Conservation (phyloP, 2,888 invertebrate genomes). For the Phyllotreta cruciferae region DNA sequence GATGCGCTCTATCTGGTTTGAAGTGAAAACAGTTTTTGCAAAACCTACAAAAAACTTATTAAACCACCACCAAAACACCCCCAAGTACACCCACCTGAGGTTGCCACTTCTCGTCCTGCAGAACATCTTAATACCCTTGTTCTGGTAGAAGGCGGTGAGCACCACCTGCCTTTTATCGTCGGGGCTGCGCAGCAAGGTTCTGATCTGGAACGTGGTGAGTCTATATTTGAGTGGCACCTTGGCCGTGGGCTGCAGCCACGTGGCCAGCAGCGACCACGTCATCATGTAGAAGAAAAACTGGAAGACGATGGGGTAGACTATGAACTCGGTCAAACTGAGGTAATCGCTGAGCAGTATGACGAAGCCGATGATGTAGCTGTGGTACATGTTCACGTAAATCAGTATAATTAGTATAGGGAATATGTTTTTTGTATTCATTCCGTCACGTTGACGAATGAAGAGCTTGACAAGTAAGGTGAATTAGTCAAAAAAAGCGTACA, state of each 20-base stretch:
- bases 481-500: too few species aligned
- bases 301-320: constrained; percentile 9
- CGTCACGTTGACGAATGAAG: constrained; percentile 5
- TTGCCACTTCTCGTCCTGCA: constrained; percentile 15
- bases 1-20: constrained; percentile 53
- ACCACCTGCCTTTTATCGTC: constrained; percentile 13
- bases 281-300: constrained; percentile 21
- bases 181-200: constrained; percentile 11
- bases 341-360: background rate
- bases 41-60: constrained; percentile 40
- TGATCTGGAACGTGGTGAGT: constrained; percentile 18
- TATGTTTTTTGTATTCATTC: constrained; percentile 12
- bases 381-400: constrained; percentile 16
- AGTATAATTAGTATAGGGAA: constrained; percentile 11
- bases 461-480: too few species aligned
- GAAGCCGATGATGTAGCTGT: constrained; percentile 20
- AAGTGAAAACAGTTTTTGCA: constrained; percentile 48
- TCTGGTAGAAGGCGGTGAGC: constrained; percentile 18
- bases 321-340: background rate
- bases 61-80: background rate
- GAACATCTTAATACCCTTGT: constrained; percentile 7
- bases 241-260: constrained; percentile 15
- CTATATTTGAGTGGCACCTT: constrained; percentile 13
- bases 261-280: constrained; percentile 20
- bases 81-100: constrained; percentile 4